phyloP scores from a whole-genome alignment of 1,140 invertebrate genomes.

The Drosophila grimshawi region DNA sequence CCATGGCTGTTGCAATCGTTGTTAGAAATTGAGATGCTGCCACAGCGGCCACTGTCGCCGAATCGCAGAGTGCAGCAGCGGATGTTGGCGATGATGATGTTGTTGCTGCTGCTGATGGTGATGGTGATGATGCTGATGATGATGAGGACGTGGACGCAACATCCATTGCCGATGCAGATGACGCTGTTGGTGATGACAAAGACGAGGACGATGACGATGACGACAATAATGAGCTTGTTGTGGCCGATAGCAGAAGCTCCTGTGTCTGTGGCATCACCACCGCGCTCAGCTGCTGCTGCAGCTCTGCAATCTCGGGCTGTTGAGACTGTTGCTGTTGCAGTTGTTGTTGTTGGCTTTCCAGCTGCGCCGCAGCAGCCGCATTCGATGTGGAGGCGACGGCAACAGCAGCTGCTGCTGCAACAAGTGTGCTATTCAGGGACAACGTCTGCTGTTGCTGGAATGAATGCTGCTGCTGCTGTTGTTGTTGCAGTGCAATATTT shows the following conservation, averaged over 20 bases:
- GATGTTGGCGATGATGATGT: constrained; percentile 40
- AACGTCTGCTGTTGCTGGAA: constrained; percentile 67
- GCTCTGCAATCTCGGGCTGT: constrained; percentile 70
- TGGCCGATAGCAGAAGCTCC: constrained; percentile 45
- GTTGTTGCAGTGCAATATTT: constrained; percentile 72
- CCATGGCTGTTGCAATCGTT: constrained; percentile 65
- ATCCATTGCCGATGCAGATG: constrained; percentile 34
- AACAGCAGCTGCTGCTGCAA: constrained; percentile 59
- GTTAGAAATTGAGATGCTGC: constrained; percentile 55
- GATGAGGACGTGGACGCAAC: constrained; percentile 5
- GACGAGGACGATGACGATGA: constrained; percentile 48
- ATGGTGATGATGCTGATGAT: constrained; percentile 46
- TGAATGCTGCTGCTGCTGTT: constrained; percentile 65
- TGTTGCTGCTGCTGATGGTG: constrained; percentile 48
- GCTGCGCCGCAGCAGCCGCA: constrained; percentile 53
- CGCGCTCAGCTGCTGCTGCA: constrained; percentile 72
- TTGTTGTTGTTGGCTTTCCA: constrained; percentile 57
- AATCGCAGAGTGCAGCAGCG: constrained; percentile 62
- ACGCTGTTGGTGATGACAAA: constrained; percentile 47
- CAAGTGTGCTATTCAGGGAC: constrained; percentile 61
- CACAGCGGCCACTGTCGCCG: constrained; percentile 70
- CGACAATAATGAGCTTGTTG: constrained; percentile 27
- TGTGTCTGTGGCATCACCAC: constrained; percentile 59
- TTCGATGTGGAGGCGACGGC: constrained; percentile 60
- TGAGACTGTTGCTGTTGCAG: constrained; percentile 67